Evolutionary conservation across 2,797 vertebrate genomes (phyloP).

Genomic region (Poeciliopsis gracilis): DNA sequence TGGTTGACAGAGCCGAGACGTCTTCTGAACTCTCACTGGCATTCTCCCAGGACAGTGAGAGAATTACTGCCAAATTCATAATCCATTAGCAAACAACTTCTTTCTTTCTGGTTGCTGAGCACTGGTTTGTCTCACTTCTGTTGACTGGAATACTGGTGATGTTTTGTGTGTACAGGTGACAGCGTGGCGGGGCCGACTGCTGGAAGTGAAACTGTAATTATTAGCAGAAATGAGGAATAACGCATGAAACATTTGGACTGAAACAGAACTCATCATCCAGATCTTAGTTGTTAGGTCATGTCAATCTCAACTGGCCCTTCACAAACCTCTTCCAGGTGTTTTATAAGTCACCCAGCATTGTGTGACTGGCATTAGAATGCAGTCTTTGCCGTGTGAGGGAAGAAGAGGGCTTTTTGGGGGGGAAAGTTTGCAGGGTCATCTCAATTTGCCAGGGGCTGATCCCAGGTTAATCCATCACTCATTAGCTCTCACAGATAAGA

Average conservation of each 20-base stretch:
- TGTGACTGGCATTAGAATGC: conserved; percentile 57
- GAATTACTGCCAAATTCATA: neutral
- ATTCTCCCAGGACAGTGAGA: neutral
- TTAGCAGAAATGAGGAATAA: neutral
- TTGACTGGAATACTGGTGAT: neutral
- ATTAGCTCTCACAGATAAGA: conserved; percentile 74
- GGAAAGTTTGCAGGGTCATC: conserved; percentile 74
- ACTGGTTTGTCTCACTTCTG: neutral
- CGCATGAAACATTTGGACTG: neutral
- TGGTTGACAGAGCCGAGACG: neutral
- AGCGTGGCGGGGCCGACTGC: neutral
- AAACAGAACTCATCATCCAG: neutral
- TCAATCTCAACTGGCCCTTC: neutral
- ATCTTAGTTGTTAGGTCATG: neutral
- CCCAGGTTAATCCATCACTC: conserved; percentile 79
- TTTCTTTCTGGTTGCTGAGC: neutral
- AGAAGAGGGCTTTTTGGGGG: conserved; percentile 23
- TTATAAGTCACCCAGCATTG: conserved; percentile 13
- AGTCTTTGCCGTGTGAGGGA: conserved; percentile 38
- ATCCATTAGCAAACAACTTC: neutral
- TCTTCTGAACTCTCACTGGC: neutral
- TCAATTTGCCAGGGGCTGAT: conserved; percentile 75
- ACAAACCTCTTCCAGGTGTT: neutral
- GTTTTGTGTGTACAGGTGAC: neutral
- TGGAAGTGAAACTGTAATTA: neutral